Percentiles rank a stretch among this genome's conserved stretches.
These are phyloP conservation scores for Dolichomitus sp. DNA, from an alignment of 2,888 invertebrate species.

Conservation along the genomic window DNA sequence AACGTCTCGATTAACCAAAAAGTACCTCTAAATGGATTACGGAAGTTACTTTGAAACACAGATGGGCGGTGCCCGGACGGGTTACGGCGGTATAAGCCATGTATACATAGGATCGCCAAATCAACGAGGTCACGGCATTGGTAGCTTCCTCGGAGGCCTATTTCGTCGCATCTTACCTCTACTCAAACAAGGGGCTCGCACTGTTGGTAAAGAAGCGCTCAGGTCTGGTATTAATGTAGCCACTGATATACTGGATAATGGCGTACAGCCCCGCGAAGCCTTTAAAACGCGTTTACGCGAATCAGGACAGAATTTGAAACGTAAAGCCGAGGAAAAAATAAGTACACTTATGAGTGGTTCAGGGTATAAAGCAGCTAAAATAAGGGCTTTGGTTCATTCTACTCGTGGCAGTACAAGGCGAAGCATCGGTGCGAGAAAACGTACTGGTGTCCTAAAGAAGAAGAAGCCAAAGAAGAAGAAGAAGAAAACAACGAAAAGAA, in stretches of 20 bases:
- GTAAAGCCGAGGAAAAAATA: conserved; percentile 18
- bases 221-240: conserved; percentile 14
- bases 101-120: conserved; percentile 24
- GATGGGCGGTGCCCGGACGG: conserved; percentile 7
- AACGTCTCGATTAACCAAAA: conserved; percentile 20
- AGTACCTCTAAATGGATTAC: background rate
- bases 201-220: conserved; percentile 27
- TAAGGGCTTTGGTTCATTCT: conserved; percentile 15
- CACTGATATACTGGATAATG: conserved; percentile 14
- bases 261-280: conserved; percentile 1
- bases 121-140: conserved; percentile 28
- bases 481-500: too few species aligned
- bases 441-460: background rate
- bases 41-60: conserved; percentile 7
- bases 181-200: conserved; percentile 5
- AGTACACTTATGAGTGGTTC: conserved; percentile 12
- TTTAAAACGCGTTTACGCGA: conserved; percentile 15
- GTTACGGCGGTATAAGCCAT: conserved; percentile 15
- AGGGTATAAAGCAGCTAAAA: background rate
- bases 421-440: background rate
- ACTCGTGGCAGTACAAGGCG: background rate
- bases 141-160: conserved; percentile 31
- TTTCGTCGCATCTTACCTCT: conserved; percentile 9
- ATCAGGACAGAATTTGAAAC: conserved; percentile 17
- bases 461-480: background rate